Evolutionary conservation across 2,888 invertebrate genomes (phyloP).

Genomic region (Parnassius mnemosyne): DNA sequence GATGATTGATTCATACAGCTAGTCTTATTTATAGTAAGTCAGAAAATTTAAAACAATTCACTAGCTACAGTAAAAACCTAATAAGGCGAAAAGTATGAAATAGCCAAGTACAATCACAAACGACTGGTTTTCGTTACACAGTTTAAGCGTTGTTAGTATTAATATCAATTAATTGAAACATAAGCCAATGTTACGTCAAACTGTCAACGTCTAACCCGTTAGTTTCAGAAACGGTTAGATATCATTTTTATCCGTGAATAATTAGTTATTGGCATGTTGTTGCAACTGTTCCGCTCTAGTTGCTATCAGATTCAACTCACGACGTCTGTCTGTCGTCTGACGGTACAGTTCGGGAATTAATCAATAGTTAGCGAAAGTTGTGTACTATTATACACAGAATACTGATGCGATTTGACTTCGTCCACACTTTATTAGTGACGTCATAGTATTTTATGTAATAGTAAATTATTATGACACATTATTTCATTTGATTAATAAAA

Average conservation of each 20-base stretch:
- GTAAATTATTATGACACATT: not conserved
- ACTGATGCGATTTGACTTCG: conserved; percentile 36
- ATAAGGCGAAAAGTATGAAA: too few species aligned
- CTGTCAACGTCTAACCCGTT: not conserved
- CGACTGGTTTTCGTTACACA: not conserved
- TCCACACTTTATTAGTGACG: conserved; percentile 30
- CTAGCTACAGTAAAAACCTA: too few species aligned
- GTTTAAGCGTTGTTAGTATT: not conserved
- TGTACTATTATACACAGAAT: conserved; percentile 35
- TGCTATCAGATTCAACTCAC: conserved; percentile 52
- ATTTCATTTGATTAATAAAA: too few species aligned
- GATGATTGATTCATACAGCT: too few species aligned
- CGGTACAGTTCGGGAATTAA: conserved; percentile 46
- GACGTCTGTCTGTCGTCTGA: conserved; percentile 42
- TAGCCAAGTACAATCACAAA: conserved; percentile 2
- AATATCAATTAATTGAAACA: conserved; percentile 7
- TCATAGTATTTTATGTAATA: conserved; percentile 28
- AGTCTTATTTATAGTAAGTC: too few species aligned
- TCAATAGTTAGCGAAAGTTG: conserved; percentile 56
- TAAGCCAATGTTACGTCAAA: conserved; percentile 13
- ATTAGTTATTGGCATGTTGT: conserved; percentile 34
- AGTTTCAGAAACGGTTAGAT: conserved; percentile 13
- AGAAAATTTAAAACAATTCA: too few species aligned
- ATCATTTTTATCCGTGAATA: conserved; percentile 28
- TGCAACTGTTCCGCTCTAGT: conserved; percentile 46